A percentile compares a stretch with the other conserved stretches of the same genome.
Evolutionary conservation across 2,113 vertebrate genomes (phyloP).

Genomic region (Macheiramphus alcinus): DNA sequence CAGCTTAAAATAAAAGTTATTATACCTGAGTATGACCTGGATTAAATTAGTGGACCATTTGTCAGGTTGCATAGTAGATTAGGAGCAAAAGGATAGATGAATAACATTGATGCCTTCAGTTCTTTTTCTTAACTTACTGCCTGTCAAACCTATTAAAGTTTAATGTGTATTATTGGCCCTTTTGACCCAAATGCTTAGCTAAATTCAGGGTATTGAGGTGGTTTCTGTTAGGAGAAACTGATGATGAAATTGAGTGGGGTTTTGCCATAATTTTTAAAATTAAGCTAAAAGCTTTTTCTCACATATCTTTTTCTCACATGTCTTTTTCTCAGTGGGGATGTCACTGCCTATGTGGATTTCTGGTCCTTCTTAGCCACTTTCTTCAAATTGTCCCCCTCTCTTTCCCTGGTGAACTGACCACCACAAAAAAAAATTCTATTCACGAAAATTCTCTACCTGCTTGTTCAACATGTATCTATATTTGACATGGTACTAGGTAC

Average conservation of each 20-base stretch:
- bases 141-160: not conserved
- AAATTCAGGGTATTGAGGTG: not conserved
- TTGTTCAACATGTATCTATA: not conserved
- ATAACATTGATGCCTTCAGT: not conserved
- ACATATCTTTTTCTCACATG: not conserved
- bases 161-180: not conserved
- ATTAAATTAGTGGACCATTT: not conserved
- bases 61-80: not conserved
- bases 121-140: not conserved
- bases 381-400: not conserved
- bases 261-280: not conserved
- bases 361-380: not conserved
- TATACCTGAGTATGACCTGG: not conserved
- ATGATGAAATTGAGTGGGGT: not conserved
- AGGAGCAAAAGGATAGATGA: not conserved
- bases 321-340: not conserved
- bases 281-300: not conserved
- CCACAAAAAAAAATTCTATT: not conserved
- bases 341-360: not conserved
- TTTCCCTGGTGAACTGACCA: not conserved
- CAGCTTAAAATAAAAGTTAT: not conserved
- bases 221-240: not conserved
- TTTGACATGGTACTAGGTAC: not conserved
- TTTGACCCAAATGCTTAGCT: not conserved
- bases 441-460: not conserved